These are phyloP conservation scores for Scaptomyza parva DNA, from an alignment of 2,888 invertebrate genomes.

Conservation along the genomic window DNA sequence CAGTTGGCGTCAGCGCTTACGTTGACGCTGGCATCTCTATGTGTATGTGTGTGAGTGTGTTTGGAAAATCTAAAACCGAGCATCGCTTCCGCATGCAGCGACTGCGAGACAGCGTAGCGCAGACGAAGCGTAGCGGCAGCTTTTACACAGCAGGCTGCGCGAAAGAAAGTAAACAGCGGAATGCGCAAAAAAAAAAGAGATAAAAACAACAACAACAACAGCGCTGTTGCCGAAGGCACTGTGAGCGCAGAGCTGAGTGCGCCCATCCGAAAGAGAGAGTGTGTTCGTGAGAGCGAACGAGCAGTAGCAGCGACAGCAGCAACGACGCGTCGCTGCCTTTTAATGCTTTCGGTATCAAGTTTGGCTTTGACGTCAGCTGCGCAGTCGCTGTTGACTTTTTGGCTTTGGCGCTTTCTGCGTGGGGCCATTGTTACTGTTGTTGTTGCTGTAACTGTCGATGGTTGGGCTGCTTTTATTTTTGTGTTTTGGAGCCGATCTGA, in stretches of 20 bases:
- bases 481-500: constrained; percentile 59
- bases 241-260: constrained; percentile 15
- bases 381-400: constrained; percentile 61
- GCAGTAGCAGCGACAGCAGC: constrained; percentile 22
- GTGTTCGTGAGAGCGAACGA: constrained; percentile 17
- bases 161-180: constrained; percentile 78
- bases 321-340: constrained; percentile 30
- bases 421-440: constrained; percentile 47
- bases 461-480: constrained; percentile 18
- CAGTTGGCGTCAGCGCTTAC: constrained; percentile 16
- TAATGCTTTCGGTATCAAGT: constrained; percentile 73
- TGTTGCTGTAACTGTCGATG: constrained; percentile 1
- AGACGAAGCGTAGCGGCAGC: constrained; percentile 61
- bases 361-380: constrained; percentile 67
- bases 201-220: background rate
- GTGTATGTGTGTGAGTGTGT: constrained; percentile 7
- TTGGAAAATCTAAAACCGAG: constrained; percentile 55
- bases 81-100: constrained; percentile 66
- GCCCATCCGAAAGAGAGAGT: constrained; percentile 20
- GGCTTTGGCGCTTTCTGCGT: constrained; percentile 66
- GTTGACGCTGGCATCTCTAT: constrained; percentile 4
- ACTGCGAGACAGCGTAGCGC: constrained; percentile 43
- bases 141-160: constrained; percentile 64
- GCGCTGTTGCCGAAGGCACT: constrained; percentile 13
- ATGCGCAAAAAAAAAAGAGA: constrained; percentile 72